Base-by-base conservation (phyloP, 23 tunicate genomes). In the Styela plicata region DNA sequence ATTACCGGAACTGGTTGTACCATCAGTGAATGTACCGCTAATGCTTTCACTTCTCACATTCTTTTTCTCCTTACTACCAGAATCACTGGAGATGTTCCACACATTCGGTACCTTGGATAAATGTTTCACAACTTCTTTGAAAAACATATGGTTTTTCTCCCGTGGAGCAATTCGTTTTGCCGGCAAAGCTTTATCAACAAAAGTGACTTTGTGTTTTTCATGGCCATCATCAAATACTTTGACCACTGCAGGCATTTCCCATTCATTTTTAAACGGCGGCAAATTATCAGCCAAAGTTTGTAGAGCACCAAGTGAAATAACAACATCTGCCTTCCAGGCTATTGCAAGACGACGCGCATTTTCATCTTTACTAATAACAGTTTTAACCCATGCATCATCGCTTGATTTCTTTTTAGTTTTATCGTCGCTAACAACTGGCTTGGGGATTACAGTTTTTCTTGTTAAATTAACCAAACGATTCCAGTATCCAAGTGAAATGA, bases 191-290 rank as follows among this genome's bases (percentile, higher is more conserved):
- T 83, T 83, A 24, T 88, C 87, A 61, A 88, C 76, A 34, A 83
- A 88, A 33, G 81, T 57, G 44, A 76, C 44, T 25, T 29, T 44
- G 7, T 29, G 81, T 23, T 76, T 76, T 76, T 44, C 66, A 44
- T 10, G 5, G 17, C 32, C 1, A 19, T 27, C 53, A 36, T 24
- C 64, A 26, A 44, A 76, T 71, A 53, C n/a, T n/a, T 62, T 31
- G 2, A 86, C 83, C 20, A 36, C 22, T 68, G 80, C 53, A 21
- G 90, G 90, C 74, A 86, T 70, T 86, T 86, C 90, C 90, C 85
- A 86, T 71, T 86, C 90, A 57, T 80, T 71, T 21, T 27, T 10
- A 63, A 67, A 86, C 16, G 90, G 85, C n/a, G 73, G 63, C 3
- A 70, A 10, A 34, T 86, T 86, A 32, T 86, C 69, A 24, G 85